Conservation (phyloP, 2,888 invertebrate genomes). For the Scaptomyza cyrtandrae region DNA sequence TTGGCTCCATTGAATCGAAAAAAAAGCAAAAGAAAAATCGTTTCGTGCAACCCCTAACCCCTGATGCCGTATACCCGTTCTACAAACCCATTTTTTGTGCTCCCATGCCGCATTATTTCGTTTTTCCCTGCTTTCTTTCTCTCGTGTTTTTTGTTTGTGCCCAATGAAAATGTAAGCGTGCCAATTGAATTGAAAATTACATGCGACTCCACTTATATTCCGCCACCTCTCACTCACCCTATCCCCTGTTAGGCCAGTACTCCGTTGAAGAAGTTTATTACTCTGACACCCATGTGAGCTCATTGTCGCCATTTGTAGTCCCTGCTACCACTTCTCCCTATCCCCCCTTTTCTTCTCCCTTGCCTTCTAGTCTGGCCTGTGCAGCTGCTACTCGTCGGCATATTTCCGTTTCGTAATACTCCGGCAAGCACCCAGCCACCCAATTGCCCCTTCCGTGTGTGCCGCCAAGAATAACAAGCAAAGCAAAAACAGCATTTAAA, state of each 20-base stretch:
- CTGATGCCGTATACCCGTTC: constrained; percentile 1
- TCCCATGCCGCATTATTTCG: constrained; percentile 65
- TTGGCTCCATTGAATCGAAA: constrained; percentile 53
- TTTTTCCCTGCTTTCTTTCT: constrained; percentile 23
- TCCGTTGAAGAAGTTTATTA: constrained; percentile 65
- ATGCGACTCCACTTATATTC: constrained; percentile 64
- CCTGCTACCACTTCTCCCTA: background rate
- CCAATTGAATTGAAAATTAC: constrained; percentile 79
- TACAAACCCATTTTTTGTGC: constrained; percentile 12
- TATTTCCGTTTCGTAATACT: constrained; percentile 80
- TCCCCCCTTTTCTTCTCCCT: too few species aligned
- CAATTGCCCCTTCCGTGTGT: background rate
- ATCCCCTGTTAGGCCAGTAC: background rate
- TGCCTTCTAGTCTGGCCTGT: constrained; percentile 11
- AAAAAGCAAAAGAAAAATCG: constrained; percentile 69
- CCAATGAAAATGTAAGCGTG: constrained; percentile 57
- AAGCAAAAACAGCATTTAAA: constrained; percentile 43
- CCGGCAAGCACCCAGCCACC: constrained; percentile 15
- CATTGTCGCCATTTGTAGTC: constrained; percentile 61
- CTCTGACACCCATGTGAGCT: constrained; percentile 64
- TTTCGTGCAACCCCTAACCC: constrained; percentile 64
- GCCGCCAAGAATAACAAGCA: constrained; percentile 47
- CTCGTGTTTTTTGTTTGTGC: constrained; percentile 17
- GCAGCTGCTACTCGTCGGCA: constrained; percentile 43
- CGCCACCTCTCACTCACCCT: constrained; percentile 13